A percentile compares a stretch with the other conserved stretches of the same genome.
These are phyloP conservation scores for Cephus spinipes DNA, from an alignment of 2,888 invertebrate species.

Conservation along the genomic window DNA sequence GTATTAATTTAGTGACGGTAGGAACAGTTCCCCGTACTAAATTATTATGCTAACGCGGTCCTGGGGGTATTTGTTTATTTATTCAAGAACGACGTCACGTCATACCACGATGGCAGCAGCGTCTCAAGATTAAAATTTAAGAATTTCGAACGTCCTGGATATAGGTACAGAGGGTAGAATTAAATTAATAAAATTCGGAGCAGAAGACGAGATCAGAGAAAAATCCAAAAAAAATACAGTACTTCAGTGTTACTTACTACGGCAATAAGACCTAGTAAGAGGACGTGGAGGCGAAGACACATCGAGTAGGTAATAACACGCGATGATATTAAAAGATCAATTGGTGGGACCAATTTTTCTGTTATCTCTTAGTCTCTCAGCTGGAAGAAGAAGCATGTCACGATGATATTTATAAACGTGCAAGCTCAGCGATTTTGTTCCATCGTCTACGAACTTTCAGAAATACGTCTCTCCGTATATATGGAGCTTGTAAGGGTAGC, in stretches of 20 bases:
- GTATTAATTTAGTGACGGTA: slow-evolving; percentile 49
- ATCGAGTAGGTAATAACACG: too few species aligned
- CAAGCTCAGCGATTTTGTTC: not conserved
- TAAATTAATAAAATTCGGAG: too few species aligned
- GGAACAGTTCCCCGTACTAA: slow-evolving; percentile 35
- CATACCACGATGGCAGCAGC: not conserved
- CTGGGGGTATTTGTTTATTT: not conserved
- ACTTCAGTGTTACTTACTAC: too few species aligned
- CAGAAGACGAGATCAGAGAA: too few species aligned
- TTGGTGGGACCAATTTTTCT: not conserved
- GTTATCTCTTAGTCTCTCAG: not conserved
- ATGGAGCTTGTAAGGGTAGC: not conserved
- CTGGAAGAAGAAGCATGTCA: too few species aligned
- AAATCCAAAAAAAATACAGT: too few species aligned
- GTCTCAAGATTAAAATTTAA: too few species aligned
- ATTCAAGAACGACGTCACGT: not conserved
- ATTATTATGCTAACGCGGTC: slow-evolving; percentile 46
- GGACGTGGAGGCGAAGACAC: too few species aligned
- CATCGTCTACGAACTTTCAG: not conserved
- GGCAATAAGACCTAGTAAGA: too few species aligned
- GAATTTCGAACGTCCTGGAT: too few species aligned
- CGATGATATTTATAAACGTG: not conserved
- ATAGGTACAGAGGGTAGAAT: too few species aligned
- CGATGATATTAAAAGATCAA: too few species aligned
- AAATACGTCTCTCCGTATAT: not conserved